A percentile compares a stretch with the other conserved stretches of the same genome.
These are phyloP conservation scores for Geotrupes spiniger DNA, from an alignment of 2,888 invertebrate species.

Conservation along the genomic window DNA sequence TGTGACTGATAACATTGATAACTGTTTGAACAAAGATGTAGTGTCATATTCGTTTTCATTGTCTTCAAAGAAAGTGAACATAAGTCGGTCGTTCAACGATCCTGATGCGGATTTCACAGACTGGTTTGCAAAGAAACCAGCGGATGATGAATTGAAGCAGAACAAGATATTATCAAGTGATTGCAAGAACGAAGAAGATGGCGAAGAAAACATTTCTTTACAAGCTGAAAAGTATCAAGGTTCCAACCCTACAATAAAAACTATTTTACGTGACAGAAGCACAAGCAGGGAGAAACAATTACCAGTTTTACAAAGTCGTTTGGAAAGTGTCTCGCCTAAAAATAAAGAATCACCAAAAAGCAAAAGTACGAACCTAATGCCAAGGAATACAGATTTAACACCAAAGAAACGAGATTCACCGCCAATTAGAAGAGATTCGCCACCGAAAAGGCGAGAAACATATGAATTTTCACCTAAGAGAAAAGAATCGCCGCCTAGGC, in stretches of 20 bases:
- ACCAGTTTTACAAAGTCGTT: no score
- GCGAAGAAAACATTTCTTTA: background rate
- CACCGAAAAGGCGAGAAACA: constrained; percentile 9
- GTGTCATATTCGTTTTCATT: background rate
- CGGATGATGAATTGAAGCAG: background rate
- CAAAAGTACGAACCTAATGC: constrained; percentile 18
- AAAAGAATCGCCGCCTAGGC: background rate
- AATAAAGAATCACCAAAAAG: constrained; percentile 10
- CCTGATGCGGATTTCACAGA: background rate
- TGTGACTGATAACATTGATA: background rate
- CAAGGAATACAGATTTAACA: background rate
- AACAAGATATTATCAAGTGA: no score
- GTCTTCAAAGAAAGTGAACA: background rate
- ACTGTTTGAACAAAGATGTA: background rate
- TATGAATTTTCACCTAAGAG: constrained; percentile 14
- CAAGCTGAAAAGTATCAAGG: background rate
- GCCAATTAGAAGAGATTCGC: background rate
- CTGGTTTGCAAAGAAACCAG: background rate
- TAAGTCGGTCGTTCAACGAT: background rate
- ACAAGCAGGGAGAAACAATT: no score
- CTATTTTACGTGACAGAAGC: no score
- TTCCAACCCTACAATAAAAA: background rate
- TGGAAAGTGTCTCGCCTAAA: background rate
- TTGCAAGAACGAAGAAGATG: no score
- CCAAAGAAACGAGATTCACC: background rate